phyloP scores from a whole-genome alignment of 1,140 invertebrate species.

The Megalonaias nervosa region DNA sequence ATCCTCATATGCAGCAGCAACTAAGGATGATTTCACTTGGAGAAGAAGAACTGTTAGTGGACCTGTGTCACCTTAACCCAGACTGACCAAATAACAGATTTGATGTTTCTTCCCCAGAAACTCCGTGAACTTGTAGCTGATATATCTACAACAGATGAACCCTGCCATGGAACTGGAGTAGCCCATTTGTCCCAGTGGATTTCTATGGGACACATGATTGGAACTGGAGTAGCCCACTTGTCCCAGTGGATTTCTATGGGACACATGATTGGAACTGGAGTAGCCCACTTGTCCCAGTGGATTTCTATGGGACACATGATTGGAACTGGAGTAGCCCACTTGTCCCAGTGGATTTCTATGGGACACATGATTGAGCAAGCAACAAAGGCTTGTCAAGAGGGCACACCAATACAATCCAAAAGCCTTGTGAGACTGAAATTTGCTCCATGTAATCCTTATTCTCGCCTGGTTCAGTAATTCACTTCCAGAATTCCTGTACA shows the following conservation, averaged over 20 bases:
- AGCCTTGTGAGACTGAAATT: constrained; percentile 43
- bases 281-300: too few relatives aligned
- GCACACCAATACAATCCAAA: constrained; percentile 37
- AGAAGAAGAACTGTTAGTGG: constrained; percentile 27
- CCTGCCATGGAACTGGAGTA: constrained; percentile 17
- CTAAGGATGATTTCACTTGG: constrained; percentile 33
- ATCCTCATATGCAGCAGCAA: constrained; percentile 11
- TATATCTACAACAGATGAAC: constrained; percentile 32
- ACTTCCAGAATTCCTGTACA: constrained; percentile 32
- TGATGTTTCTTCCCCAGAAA: constrained; percentile 22
- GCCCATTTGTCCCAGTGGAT: constrained; percentile 37
- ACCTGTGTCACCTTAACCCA: too few relatives aligned
- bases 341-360: too few relatives aligned
- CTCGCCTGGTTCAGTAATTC: constrained; percentile 23
- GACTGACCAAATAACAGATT: too few relatives aligned
- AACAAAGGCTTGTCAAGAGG: too few relatives aligned
- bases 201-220: constrained; percentile 29
- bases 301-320: too few relatives aligned
- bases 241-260: too few relatives aligned
- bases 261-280: too few relatives aligned
- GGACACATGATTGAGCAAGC: too few relatives aligned
- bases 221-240: too few relatives aligned
- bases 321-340: too few relatives aligned
- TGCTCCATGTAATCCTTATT: constrained; percentile 36
- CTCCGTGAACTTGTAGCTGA: constrained; percentile 24